Conservation (phyloP, 2,797 vertebrate genomes). For the Pantherophis alleghaniensis region DNA sequence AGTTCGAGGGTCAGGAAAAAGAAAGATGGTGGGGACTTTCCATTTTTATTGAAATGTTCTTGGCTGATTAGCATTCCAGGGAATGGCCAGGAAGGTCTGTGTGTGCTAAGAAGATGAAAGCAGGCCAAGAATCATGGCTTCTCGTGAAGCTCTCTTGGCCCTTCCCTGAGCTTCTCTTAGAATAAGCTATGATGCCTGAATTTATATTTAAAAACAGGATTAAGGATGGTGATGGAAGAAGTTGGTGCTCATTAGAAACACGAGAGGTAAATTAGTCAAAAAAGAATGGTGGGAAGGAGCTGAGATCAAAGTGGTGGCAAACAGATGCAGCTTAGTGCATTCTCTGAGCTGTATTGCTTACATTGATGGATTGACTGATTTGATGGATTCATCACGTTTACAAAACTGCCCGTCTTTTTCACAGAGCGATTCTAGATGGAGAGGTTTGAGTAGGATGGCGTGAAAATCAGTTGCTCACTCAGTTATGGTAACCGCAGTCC, state of each 20-base stretch:
- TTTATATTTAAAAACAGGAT: background rate
- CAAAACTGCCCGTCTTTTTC: too few relatives aligned
- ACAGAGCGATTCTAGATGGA: background rate
- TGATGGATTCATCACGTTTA: too few relatives aligned
- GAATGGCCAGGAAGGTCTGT: background rate
- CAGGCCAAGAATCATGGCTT: background rate
- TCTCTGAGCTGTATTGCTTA: background rate
- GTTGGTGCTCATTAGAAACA: background rate
- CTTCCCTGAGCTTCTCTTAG: background rate
- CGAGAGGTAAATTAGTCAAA: background rate
- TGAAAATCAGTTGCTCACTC: background rate
- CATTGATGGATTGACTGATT: too few relatives aligned
- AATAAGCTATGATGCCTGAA: background rate
- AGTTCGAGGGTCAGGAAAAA: background rate
- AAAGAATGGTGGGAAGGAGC: background rate
- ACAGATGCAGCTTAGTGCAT: background rate
- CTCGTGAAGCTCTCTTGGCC: background rate
- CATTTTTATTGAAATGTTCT: background rate
- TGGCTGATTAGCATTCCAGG: background rate
- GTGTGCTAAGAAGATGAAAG: background rate
- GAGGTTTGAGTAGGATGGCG: background rate
- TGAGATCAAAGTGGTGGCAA: background rate
- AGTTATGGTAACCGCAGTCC: background rate
- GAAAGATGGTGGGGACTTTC: background rate
- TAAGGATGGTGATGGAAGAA: background rate